A percentile compares a stretch with the other conserved stretches of the same genome.
These are phyloP conservation scores for Pseudococcus viburni DNA, from an alignment of 2,888 invertebrate species.

Conservation along the genomic window DNA sequence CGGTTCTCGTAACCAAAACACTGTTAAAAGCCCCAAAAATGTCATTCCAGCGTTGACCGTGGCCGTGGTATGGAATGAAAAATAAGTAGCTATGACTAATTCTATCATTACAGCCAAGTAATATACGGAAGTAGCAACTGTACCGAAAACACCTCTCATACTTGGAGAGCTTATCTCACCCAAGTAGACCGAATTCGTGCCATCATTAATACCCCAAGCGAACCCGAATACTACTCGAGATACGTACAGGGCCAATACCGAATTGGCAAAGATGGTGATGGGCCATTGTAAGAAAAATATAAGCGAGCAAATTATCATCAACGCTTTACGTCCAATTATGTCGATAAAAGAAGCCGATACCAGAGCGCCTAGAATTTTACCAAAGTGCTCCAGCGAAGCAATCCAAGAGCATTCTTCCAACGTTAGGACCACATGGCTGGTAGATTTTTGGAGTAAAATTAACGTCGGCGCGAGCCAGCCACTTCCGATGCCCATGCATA, in stretches of 20 bases:
- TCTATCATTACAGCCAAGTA: neutral
- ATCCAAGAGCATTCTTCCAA: slow-evolving; percentile 55
- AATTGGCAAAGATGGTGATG: neutral
- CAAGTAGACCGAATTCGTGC: slow-evolving; percentile 4
- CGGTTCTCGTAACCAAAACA: slow-evolving; percentile 2
- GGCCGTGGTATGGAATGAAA: neutral
- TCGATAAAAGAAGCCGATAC: neutral
- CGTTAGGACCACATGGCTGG: neutral
- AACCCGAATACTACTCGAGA: slow-evolving; percentile 24
- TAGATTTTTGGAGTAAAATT: neutral
- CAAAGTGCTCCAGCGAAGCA: slow-evolving; percentile 31
- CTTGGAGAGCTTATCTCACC: slow-evolving; percentile 24
- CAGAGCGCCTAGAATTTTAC: slow-evolving; percentile 30
- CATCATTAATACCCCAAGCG: slow-evolving; percentile 2
- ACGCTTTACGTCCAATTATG: slow-evolving; percentile 17
- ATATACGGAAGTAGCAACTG: neutral
- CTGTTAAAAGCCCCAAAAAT: neutral
- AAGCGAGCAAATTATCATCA: neutral
- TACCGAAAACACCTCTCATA: slow-evolving; percentile 14
- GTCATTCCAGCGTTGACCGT: neutral
- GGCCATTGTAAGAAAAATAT: too few species aligned
- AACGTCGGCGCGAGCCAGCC: slow-evolving; percentile 52
- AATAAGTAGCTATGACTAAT: neutral
- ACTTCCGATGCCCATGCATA: slow-evolving; percentile 14
- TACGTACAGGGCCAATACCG: slow-evolving; percentile 19